These are phyloP conservation scores for Torymus texanus DNA, from an alignment of 2,888 invertebrate genomes.

Conservation along the genomic window DNA sequence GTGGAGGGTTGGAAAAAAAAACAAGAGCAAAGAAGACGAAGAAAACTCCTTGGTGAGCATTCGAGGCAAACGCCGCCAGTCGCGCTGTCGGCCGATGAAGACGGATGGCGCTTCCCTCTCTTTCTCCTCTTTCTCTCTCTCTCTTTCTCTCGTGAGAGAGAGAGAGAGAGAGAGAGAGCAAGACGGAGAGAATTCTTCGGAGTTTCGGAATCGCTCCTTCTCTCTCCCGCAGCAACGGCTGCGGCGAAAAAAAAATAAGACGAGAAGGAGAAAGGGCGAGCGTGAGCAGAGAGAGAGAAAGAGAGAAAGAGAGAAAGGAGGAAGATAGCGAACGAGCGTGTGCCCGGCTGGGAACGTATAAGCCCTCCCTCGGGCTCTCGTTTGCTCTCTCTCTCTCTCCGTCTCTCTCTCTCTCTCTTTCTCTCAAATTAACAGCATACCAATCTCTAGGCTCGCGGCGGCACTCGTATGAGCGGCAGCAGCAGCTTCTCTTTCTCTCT, in stretches of 20 bases:
- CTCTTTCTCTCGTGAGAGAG: background rate
- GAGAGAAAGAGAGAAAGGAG: slow-evolving; percentile 43
- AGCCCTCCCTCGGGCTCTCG: slow-evolving; percentile 58
- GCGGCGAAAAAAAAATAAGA: slow-evolving; percentile 50
- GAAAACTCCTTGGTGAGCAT: slow-evolving; percentile 74
- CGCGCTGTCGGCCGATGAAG: slow-evolving; percentile 76
- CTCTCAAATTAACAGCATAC: slow-evolving; percentile 75
- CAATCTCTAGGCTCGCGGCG: slow-evolving; percentile 68
- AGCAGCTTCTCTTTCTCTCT: background rate
- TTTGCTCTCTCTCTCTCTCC: slow-evolving; percentile 62
- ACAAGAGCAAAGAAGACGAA: slow-evolving; percentile 63
- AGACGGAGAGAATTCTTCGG: slow-evolving; percentile 62
- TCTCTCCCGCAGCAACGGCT: slow-evolving; percentile 1
- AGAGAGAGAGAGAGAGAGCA: slow-evolving; percentile 27
- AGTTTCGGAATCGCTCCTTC: slow-evolving; percentile 61
- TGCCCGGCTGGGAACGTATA: slow-evolving; percentile 58
- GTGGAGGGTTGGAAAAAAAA: background rate
- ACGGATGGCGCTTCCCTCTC: slow-evolving; percentile 73
- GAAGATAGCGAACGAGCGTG: slow-evolving; percentile 50
- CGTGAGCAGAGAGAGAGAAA: slow-evolving; percentile 54
- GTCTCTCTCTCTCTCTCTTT: slow-evolving; percentile 59
- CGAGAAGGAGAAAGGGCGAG: slow-evolving; percentile 57
- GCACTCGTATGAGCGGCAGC: slow-evolving; percentile 57
- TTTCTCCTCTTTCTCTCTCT: slow-evolving; percentile 32
- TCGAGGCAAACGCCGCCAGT: slow-evolving; percentile 76